Evolutionary conservation across 2,113 vertebrate genomes (phyloP).

Genomic region (Neogobius melanostomus): DNA sequence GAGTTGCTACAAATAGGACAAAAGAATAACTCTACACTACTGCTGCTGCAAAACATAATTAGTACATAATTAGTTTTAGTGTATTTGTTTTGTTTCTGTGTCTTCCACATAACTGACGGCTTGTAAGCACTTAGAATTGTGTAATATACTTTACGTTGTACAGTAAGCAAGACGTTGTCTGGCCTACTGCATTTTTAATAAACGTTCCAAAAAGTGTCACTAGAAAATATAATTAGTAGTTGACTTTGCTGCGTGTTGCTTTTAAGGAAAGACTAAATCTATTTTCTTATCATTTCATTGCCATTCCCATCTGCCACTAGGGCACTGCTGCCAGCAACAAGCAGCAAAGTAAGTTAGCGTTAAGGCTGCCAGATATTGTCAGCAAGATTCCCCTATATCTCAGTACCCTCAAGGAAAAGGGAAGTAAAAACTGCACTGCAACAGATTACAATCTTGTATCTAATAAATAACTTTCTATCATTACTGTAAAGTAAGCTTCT

Average conservation of each 20-base stretch:
- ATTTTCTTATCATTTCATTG: conserved; percentile 24
- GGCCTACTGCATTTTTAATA: background rate
- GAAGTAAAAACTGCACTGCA: too few relatives aligned
- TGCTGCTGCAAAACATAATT: too few relatives aligned
- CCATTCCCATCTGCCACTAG: conserved; percentile 33
- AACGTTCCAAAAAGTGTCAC: background rate
- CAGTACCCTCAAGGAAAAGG: background rate
- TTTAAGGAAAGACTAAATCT: conserved; percentile 27
- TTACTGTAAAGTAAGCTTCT: background rate
- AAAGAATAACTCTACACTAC: too few relatives aligned
- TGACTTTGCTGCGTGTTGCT: conserved; percentile 23
- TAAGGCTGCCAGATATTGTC: conserved; percentile 33
- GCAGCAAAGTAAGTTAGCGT: conserved; percentile 25
- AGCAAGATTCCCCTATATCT: conserved; percentile 9
- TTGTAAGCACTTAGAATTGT: too few relatives aligned
- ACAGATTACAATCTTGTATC: conserved; percentile 8
- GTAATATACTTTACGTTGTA: background rate
- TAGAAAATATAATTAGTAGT: conserved; percentile 10
- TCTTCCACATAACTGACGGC: too few relatives aligned
- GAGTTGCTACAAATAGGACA: too few relatives aligned
- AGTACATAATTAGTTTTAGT: too few relatives aligned
- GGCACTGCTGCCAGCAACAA: conserved; percentile 22
- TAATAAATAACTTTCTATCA: background rate
- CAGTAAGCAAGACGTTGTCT: background rate
- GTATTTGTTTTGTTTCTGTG: too few relatives aligned